Evolutionary conservation across 2,113 vertebrate species (phyloP), one percentile per base, ranked within the genome.

Genomic region (Nerophis ophidion): DNA sequence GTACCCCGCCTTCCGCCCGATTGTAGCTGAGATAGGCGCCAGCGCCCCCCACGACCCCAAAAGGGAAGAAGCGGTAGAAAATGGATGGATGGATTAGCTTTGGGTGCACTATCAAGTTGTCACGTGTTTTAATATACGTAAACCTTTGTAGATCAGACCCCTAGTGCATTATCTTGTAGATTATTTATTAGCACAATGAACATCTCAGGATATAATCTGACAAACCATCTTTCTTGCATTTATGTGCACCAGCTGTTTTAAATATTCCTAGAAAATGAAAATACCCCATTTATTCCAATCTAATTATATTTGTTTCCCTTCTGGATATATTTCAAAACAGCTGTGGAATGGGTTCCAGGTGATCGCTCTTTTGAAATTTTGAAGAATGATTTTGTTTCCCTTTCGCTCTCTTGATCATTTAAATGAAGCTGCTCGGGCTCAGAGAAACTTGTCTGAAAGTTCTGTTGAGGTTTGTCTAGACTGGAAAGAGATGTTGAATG

Each of bases 271-370:
- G 64, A 75, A 71, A 77, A 69, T 49, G 66, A 79, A 79, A 83
- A 79, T 59, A 60, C 53, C 56, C 15, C 60, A 62, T 56, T 12
- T 14, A 19, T 52, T 48, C 14, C 48, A 49, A 57, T 45, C 58
- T 49, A 57, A 48, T 71, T 63, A 34, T 55, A 75, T 70, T 68
- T 64, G 63, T 57, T 57, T 65, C 68, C 61, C 66, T 61, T 51
- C 42, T 44, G 51, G 66, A 79, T 65, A 44, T 63, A 48, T 48
- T 61, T 61, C 34, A 0, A 58, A 80, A 73, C 40, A 75, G 57
- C 45, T 75, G 55, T 66, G 68, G 82, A 79, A 88, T 89, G 78
- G 78, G 74, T 88, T 88, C 86, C 88, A 88, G 84, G 85, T 87
- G 87, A 85, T 59, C 26, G 40, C 58, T 68, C 68, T 55, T 44